Base-by-base conservation (phyloP, 2,797 vertebrate species). In the Lemur catta region DNA sequence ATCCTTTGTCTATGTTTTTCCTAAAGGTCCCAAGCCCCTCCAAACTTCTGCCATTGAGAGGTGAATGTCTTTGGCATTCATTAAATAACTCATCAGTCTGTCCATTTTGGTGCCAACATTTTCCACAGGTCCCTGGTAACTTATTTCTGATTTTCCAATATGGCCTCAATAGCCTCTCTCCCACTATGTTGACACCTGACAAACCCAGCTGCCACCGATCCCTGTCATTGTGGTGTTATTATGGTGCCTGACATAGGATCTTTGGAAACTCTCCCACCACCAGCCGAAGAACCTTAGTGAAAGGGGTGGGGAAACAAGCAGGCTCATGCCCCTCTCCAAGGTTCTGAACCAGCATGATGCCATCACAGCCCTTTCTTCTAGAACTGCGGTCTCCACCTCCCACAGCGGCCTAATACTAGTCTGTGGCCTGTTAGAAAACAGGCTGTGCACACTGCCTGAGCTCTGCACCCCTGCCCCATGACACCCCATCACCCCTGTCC, bases 271-370 rank as follows among this genome's bases (percentile, higher is more conserved):
- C 1, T 10, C 12, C 10, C 18, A 28, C 6, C 55, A 17, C 26
- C 30, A 4, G 24, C 14, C 3, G 63, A 8, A 7, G 28, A 35
- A 18, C 14, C 46, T 57, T 55, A 22, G 7, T 33, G 63, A 75
- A 87, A 20, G 17, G 43, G 33, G 2, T 17, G 0, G 80, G 84
- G 71, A 6, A n/a, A 18, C 4, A 0, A 3, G 0, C 0, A 4
- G 13, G 6, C 24, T 22, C 4, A 0, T 71, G 41, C 28, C 26
- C 33, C 61, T 97, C 78, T 97, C 92, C 92, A 89, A 92, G 91
- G 92, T 95, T 17, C 96, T 96, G 94, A 97, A 94, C 0, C 14
- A 46, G 35, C 11, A 11, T 0, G 1, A 0, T 0, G 0, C 7
- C 3, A 0, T 46, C 30, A n/a, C 33, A 50, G 28, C 17, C 0